phyloP scores from a whole-genome alignment of 1,140 invertebrate species.

The Hylyphantes graminicola region DNA sequence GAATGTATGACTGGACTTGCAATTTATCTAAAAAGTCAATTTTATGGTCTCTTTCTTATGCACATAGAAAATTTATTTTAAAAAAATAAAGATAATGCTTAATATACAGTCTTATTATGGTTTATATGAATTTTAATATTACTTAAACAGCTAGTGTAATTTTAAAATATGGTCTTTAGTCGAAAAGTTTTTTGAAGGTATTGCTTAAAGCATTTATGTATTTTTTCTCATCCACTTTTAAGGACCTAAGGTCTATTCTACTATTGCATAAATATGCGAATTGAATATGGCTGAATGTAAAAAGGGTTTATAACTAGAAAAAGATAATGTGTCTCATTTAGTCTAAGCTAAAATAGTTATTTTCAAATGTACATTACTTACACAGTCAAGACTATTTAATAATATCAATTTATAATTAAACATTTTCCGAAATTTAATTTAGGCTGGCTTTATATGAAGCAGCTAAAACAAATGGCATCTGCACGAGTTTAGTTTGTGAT shows the following conservation, averaged over 20 bases:
- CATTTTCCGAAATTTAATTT: not conserved
- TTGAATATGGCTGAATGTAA: not conserved
- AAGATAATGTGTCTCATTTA: not conserved
- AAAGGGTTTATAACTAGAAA: not conserved
- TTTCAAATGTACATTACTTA: not conserved
- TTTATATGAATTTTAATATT: no score
- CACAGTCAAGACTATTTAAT: not conserved
- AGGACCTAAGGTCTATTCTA: not conserved
- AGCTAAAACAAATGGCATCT: slow-evolving; percentile 77
- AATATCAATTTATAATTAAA: not conserved
- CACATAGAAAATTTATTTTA: no score
- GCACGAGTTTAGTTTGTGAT: slow-evolving; percentile 82
- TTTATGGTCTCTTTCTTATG: not conserved
- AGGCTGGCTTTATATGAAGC: slow-evolving; percentile 62
- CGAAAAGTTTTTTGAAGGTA: not conserved
- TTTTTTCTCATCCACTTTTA: not conserved
- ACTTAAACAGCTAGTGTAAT: no score
- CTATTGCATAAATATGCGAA: not conserved
- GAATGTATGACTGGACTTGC: no score
- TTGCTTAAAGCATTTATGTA: not conserved
- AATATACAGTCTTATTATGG: no score
- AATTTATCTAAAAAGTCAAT: no score
- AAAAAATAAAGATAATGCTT: no score
- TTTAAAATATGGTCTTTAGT: no score
- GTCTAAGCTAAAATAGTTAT: no score